These are phyloP conservation scores for Chromoteleia sp. DNA, from an alignment of 2,888 invertebrate genomes.

Conservation along the genomic window DNA sequence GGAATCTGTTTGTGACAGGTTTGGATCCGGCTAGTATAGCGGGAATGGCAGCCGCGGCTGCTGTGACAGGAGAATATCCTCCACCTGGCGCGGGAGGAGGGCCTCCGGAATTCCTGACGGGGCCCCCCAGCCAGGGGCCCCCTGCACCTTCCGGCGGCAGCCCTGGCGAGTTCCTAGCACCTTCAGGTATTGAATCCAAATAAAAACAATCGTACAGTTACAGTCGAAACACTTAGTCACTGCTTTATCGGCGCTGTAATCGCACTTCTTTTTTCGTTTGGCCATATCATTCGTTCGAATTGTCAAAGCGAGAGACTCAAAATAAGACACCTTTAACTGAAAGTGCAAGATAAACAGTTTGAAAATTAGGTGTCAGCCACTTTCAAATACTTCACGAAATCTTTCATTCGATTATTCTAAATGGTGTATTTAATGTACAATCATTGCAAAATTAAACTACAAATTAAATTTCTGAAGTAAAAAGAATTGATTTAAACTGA, in stretches of 20 bases:
- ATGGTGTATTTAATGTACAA: no score
- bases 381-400: no score
- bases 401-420: no score
- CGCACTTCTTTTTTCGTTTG: slow-evolving; percentile 16
- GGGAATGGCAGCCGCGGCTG: slow-evolving; percentile 83
- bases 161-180: slow-evolving; percentile 83
- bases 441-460: no score
- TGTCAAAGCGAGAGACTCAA: background rate
- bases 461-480: no score
- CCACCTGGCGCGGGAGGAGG: slow-evolving; percentile 83
- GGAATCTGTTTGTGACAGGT: slow-evolving; percentile 81
- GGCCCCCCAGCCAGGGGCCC: slow-evolving; percentile 83
- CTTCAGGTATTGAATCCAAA: slow-evolving; percentile 78
- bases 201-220: slow-evolving; percentile 36
- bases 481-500: no score
- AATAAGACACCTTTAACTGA: no score
- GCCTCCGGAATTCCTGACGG: slow-evolving; percentile 83
- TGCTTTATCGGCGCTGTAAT: slow-evolving; percentile 36
- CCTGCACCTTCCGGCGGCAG: slow-evolving; percentile 83
- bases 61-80: slow-evolving; percentile 83
- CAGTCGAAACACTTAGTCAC: slow-evolving; percentile 42
- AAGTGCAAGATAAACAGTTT: no score
- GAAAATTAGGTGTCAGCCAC: no score
- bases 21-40: slow-evolving; percentile 83
- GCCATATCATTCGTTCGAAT: slow-evolving; percentile 14